Evolutionary conservation across 2,113 vertebrate species (phyloP).

Genomic region (Nothocercus nigrocapillus): DNA sequence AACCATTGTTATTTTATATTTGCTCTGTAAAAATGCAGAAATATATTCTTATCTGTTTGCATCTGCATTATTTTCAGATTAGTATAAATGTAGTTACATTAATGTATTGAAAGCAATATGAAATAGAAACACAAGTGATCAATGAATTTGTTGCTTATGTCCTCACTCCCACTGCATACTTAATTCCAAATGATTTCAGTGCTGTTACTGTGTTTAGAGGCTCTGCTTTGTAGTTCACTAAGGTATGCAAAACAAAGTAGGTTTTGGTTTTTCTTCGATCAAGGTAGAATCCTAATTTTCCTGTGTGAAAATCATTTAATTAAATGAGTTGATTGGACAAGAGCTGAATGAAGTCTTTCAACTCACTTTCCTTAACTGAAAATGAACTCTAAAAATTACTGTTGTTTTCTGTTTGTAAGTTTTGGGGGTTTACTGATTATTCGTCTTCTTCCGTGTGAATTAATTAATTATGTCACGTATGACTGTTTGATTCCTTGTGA

Average conservation of each 20-base stretch:
- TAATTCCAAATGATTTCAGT: not conserved
- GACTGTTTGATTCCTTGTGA: not conserved
- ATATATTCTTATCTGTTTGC: not conserved
- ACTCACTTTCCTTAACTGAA: not conserved
- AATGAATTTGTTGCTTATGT: not conserved
- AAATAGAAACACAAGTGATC: not conserved
- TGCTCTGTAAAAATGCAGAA: not conserved
- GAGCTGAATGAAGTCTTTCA: not conserved
- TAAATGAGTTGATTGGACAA: not conserved
- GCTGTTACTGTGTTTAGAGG: not conserved
- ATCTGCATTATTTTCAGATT: not conserved
- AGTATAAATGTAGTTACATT: not conserved
- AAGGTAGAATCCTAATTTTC: not conserved
- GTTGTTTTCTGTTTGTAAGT: not conserved
- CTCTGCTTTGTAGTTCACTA: not conserved
- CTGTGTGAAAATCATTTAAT: not conserved
- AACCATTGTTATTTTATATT: not conserved
- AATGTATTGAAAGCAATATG: not conserved
- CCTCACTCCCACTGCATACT: not conserved
- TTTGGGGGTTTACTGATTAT: not conserved
- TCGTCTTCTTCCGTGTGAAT: not conserved
- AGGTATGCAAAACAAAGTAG: not conserved
- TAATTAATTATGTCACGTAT: not conserved
- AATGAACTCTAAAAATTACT: not conserved
- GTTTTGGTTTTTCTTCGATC: not conserved